phyloP scores from a whole-genome alignment of 1,140 invertebrate genomes.

The Saxidomus purpurata region DNA sequence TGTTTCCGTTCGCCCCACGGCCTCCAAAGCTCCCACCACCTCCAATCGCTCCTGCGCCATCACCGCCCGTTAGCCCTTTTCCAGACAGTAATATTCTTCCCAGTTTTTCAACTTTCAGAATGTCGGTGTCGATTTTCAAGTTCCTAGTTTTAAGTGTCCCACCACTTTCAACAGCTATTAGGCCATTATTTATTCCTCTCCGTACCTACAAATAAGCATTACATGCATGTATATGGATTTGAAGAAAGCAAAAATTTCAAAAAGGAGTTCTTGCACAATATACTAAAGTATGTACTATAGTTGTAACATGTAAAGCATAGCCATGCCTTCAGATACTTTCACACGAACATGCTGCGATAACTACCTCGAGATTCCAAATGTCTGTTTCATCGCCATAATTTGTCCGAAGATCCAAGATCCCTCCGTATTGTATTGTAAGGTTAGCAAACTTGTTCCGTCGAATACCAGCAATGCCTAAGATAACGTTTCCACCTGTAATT shows the following conservation, averaged over 20 bases:
- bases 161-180: constrained; percentile 73
- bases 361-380: constrained; percentile 71
- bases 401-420: constrained; percentile 66
- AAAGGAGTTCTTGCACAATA: too few species aligned
- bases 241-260: too few species aligned
- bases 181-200: constrained; percentile 37
- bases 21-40: constrained; percentile 75
- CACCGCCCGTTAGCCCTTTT: constrained; percentile 67
- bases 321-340: too few species aligned
- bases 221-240: too few species aligned
- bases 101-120: constrained; percentile 72
- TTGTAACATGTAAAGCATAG: too few species aligned
- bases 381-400: constrained; percentile 71
- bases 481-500: constrained; percentile 67
- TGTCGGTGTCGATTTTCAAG: constrained; percentile 69
- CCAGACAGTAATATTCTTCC: constrained; percentile 68
- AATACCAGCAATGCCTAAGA: constrained; percentile 64
- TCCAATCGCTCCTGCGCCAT: constrained; percentile 56
- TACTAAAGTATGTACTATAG: too few species aligned
- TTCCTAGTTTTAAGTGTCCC: constrained; percentile 70
- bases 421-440: constrained; percentile 76
- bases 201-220: constrained; percentile 47
- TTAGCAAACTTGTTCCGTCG: constrained; percentile 70
- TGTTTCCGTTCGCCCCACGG: constrained; percentile 60
- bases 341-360: too few species aligned